Evolutionary conservation across 2,113 vertebrate genomes (phyloP), one percentile per base, ranked within the genome.

Genomic region (Meles meles): DNA sequence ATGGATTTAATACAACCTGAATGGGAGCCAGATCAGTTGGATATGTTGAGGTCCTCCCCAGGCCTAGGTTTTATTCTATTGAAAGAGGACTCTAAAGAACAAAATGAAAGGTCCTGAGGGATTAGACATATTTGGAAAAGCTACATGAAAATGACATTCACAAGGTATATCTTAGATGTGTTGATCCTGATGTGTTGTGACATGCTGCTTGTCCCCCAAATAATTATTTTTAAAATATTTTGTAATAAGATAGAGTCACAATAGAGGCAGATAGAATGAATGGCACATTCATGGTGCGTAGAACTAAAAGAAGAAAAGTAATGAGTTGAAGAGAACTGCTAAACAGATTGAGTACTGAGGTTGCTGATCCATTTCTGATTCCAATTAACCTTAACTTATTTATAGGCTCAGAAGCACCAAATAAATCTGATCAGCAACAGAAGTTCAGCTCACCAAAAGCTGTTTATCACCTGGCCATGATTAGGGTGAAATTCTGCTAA

Each of bases 331-430:
- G 71, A 98, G 97, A 97, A 97, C 92, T 4, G 77, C 23, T 39
- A 12, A 97, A 83, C 83, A 96, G 90, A 97, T 91, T 86, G 87
- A 97, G 96, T 15, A 80, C 34, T 71, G 86, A 87, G n/a, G 82
- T 63, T 88, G 55, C 21, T 96, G 97, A 97, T 97, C 67, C 83
- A 74, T 95, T 96, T 82, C 88, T 94, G 74, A 69, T 96, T 97
- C 88, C 89, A 90, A 96, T 90, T 98, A 97, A 93, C 79, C 95
- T 98, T 96, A 97, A 97, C 95, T 96, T 97, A 72, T 52, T 92
- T 91, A 80, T 88, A 97, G 52, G 52, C 14, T 31, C 17, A 90
- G 88, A 94, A 94, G 39, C 37, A 96, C 47, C 93, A 97, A 96
- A 96, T 96, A 42, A 97, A 97, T 98, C 7, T 52, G 93, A 57